phyloP scores from a whole-genome alignment of 2,888 invertebrate species.

The Petrolisthes cinctipes region DNA sequence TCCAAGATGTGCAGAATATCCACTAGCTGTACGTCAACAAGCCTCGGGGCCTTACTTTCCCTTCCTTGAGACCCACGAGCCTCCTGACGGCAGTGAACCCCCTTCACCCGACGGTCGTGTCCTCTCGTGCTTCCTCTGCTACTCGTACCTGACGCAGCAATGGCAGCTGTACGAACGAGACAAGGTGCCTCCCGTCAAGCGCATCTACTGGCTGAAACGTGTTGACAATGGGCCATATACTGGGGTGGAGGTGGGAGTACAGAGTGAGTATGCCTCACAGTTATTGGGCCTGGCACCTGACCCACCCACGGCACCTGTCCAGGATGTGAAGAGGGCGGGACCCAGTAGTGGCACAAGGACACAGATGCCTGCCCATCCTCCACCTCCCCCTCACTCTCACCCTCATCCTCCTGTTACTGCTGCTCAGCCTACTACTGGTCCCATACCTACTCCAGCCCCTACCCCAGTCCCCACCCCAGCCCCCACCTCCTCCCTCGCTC shows the following conservation, averaged over 20 bases:
- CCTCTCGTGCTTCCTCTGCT: slow-evolving; percentile 87
- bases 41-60: slow-evolving; percentile 82
- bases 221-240: slow-evolving; percentile 91
- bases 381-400: not conserved
- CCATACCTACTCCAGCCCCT: not conserved
- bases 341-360: slow-evolving; percentile 4
- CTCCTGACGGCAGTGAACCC: slow-evolving; percentile 78
- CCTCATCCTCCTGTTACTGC: not conserved
- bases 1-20: slow-evolving; percentile 76
- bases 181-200: slow-evolving; percentile 85
- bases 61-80: slow-evolving; percentile 89
- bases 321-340: slow-evolving; percentile 40
- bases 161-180: slow-evolving; percentile 92
- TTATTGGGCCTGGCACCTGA: slow-evolving; percentile 74
- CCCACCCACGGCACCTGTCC: slow-evolving; percentile 44
- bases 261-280: slow-evolving; percentile 93
- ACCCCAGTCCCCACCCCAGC: slow-evolving; percentile 11
- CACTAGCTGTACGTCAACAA: slow-evolving; percentile 69
- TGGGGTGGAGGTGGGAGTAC: slow-evolving; percentile 88
- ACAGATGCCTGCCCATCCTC: not conserved
- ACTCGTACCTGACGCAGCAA: slow-evolving; percentile 86
- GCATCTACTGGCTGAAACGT: slow-evolving; percentile 93
- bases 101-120: slow-evolving; percentile 72
- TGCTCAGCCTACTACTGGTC: slow-evolving; percentile 3
- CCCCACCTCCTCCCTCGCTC: not conserved